A percentile compares a stretch with the other conserved stretches of the same genome.
Conservation (phyloP, 2,888 invertebrate species). For the Gisinianus flammeolus region DNA sequence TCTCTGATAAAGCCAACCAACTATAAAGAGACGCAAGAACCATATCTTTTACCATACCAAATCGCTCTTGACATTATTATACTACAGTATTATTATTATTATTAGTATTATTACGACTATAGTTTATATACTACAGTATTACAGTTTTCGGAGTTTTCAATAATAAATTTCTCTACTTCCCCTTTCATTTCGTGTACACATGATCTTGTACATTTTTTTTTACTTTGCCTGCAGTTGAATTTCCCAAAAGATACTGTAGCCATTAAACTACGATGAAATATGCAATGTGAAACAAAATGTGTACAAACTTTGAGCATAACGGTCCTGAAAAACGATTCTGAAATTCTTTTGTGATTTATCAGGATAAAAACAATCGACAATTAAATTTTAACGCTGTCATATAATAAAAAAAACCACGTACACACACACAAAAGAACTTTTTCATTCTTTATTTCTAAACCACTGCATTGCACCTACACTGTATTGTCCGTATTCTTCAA, state of each 20-base stretch:
- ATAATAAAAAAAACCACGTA: background rate
- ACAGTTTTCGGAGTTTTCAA: background rate
- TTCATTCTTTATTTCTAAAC: constrained; percentile 5
- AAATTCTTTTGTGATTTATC: background rate
- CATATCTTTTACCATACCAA: background rate
- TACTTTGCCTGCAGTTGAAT: background rate
- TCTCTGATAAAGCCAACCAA: background rate
- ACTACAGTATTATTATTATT: background rate
- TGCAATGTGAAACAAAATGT: background rate
- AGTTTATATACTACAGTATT: too few species aligned
- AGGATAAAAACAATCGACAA: constrained; percentile 26
- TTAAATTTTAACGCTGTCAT: constrained; percentile 32
- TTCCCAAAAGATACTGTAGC: constrained; percentile 1
- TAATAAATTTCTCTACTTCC: background rate
- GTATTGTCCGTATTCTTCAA: constrained; percentile 22
- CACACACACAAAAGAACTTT: background rate
- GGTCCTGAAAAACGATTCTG: background rate
- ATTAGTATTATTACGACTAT: background rate
- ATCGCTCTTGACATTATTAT: background rate
- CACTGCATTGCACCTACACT: constrained; percentile 31
- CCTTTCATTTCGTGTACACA: background rate
- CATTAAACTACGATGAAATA: background rate
- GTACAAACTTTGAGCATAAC: background rate
- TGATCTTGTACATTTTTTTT: background rate
- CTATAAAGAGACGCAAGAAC: background rate